A percentile compares a stretch with the other conserved stretches of the same genome.
These are phyloP conservation scores for Zoanthus solanderi DNA, from an alignment of 92 coral and sea anemone species.

Conservation along the genomic window DNA sequence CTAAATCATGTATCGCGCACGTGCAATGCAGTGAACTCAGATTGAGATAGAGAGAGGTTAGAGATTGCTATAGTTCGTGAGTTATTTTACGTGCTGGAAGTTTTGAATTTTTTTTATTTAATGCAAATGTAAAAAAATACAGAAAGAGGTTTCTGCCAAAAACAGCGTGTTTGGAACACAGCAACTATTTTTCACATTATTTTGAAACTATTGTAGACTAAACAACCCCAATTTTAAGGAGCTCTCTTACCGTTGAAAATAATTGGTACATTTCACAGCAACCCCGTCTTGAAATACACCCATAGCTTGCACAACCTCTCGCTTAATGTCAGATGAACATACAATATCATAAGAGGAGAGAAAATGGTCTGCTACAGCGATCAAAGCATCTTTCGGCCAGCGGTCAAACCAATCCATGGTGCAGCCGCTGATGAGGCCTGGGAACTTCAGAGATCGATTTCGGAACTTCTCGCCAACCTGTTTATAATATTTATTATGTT, in stretches of 20 bases:
- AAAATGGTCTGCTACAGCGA: conserved; percentile 97
- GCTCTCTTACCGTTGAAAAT: conserved; percentile 84
- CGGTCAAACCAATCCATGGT: conserved; percentile 99
- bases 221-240: neutral
- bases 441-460: conserved; percentile 95
- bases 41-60: too few relatives aligned
- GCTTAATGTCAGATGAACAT: conserved; percentile 79
- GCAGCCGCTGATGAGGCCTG: conserved; percentile 97
- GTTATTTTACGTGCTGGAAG: too few relatives aligned
- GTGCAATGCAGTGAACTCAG: too few relatives aligned
- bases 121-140: too few relatives aligned
- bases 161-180: too few relatives aligned
- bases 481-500: neutral
- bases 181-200: too few relatives aligned
- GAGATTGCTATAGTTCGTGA: too few relatives aligned
- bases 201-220: neutral
- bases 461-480: conserved; percentile 99
- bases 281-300: conserved; percentile 98
- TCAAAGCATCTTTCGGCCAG: conserved; percentile 99
- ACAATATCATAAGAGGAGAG: conserved; percentile 86
- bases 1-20: too few relatives aligned
- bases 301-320: conserved; percentile 91
- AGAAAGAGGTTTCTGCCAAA: too few relatives aligned
- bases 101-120: too few relatives aligned
- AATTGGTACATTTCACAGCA: conserved; percentile 86